phyloP scores from a whole-genome alignment of 53 echinoderm and acorn worm species.

The Zoroaster sp. region DNA sequence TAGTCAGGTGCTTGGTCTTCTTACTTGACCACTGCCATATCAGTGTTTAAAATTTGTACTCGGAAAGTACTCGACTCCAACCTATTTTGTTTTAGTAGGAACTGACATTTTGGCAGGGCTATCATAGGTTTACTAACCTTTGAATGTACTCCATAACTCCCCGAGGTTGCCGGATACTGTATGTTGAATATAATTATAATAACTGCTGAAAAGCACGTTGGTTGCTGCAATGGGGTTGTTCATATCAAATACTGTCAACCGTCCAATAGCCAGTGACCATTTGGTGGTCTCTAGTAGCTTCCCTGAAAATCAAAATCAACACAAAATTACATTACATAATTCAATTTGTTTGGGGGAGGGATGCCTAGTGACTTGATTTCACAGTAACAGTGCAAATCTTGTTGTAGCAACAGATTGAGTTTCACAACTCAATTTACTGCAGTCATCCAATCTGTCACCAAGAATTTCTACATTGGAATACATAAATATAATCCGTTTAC shows the following conservation, averaged over 20 bases:
- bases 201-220: slow-evolving; percentile 33
- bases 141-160: slow-evolving; percentile 56
- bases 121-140: slow-evolving; percentile 29
- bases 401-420: neutral
- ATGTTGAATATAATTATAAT: slow-evolving; percentile 58
- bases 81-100: too few relatives aligned
- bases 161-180: slow-evolving; percentile 31
- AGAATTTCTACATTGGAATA: neutral
- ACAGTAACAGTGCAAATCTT: neutral
- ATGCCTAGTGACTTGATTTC: neutral
- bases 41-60: neutral
- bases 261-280: slow-evolving; percentile 27
- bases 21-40: neutral
- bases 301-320: slow-evolving; percentile 2
- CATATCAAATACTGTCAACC: slow-evolving; percentile 1
- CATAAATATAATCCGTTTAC: neutral
- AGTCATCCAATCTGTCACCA: neutral
- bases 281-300: slow-evolving; percentile 15
- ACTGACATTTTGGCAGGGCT: too few relatives aligned
- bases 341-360: neutral
- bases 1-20: neutral
- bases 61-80: too few relatives aligned
- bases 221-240: slow-evolving; percentile 10
- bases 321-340: neutral
- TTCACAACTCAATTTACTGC: neutral